These are phyloP conservation scores for Odontothrips loti DNA, from an alignment of 2,888 invertebrate species.

Conservation along the genomic window DNA sequence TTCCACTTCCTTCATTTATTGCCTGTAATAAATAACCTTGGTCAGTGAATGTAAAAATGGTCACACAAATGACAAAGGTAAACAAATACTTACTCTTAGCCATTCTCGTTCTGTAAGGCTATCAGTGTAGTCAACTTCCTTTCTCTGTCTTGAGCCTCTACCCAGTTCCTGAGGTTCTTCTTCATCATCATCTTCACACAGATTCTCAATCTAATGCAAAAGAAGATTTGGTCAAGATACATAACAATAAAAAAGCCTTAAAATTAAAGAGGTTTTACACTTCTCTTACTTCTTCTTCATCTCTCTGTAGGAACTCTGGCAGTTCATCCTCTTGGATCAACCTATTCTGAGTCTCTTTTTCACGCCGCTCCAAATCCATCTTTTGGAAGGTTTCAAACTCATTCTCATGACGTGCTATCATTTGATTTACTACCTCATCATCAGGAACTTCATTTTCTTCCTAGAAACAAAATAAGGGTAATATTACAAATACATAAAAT, in stretches of 20 bases:
- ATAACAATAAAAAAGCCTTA: conserved; percentile 30
- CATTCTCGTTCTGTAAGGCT: conserved; percentile 58
- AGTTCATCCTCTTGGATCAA: conserved; percentile 58
- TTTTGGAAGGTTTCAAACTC: conserved; percentile 56
- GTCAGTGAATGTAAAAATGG: background rate
- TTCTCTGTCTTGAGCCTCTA: conserved; percentile 52
- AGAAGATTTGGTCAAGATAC: background rate
- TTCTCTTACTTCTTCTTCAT: conserved; percentile 40
- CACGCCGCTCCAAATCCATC: conserved; percentile 56
- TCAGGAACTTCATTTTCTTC: conserved; percentile 63
- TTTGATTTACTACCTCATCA: conserved; percentile 60
- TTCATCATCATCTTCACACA: conserved; percentile 44
- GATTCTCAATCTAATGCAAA: conserved; percentile 35
- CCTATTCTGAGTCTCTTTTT: conserved; percentile 50
- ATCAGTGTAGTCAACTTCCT: conserved; percentile 58
- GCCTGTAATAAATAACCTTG: conserved; percentile 33
- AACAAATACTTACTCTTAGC: conserved; percentile 46
- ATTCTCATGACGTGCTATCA: conserved; percentile 57
- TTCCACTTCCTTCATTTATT: conserved; percentile 36
- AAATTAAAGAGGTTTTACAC: conserved; percentile 40
- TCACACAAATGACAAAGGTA: background rate
- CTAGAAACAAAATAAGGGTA: conserved; percentile 39
- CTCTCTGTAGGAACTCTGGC: conserved; percentile 53
- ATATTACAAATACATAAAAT: background rate
- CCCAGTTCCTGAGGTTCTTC: conserved; percentile 53